Evolutionary conservation across 2,888 invertebrate genomes (phyloP).

Genomic region (Bimastos eiseni): DNA sequence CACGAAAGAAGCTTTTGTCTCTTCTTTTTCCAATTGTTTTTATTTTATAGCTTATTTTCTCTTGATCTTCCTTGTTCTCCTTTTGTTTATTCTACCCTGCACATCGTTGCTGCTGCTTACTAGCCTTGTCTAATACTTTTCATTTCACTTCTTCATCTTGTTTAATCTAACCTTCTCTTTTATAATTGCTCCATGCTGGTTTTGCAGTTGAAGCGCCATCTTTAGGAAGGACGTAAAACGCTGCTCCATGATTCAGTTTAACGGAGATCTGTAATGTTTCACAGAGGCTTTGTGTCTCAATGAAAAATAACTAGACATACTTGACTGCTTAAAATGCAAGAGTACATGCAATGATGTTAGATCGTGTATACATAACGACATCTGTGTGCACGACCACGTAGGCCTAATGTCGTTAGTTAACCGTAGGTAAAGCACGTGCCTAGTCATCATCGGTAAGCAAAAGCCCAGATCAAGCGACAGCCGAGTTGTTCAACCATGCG

Average conservation of each 20-base stretch:
- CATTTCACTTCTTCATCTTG: background rate
- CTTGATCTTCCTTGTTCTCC: background rate
- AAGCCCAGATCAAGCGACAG: background rate
- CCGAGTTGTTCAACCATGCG: background rate
- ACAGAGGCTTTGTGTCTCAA: background rate
- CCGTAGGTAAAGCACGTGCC: no score
- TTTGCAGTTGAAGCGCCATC: background rate
- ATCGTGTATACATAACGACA: background rate
- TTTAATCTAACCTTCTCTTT: background rate
- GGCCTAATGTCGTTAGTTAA: no score
- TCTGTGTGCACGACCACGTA: background rate
- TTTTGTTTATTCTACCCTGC: background rate
- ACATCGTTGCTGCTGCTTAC: background rate
- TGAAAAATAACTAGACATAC: background rate
- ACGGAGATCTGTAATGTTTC: background rate
- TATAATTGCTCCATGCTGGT: background rate
- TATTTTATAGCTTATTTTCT: background rate
- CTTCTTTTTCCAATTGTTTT: background rate
- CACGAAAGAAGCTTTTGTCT: background rate
- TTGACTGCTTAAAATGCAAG: background rate
- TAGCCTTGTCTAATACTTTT: background rate
- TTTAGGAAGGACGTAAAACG: background rate
- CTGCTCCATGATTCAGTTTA: background rate
- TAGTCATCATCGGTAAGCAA: background rate
- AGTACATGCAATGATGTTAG: no score